Evolutionary conservation across 2,888 invertebrate species (phyloP).

Genomic region (Microdon myrmicae): DNA sequence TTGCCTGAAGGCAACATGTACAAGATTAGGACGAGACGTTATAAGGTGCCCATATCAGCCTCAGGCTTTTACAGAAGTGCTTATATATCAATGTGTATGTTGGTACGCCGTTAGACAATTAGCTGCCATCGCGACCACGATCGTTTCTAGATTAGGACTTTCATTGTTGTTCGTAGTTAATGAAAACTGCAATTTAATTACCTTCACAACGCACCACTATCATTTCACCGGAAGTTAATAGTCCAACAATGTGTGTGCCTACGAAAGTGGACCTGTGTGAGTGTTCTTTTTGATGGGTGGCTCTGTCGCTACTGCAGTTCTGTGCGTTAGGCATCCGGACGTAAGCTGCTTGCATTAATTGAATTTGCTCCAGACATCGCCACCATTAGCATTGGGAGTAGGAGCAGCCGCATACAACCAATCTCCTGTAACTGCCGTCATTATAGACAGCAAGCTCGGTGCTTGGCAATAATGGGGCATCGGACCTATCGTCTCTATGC

Average conservation of each 20-base stretch:
- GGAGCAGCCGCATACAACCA: too few relatives aligned
- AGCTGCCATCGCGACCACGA: slow-evolving; percentile 32
- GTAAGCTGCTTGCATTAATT: slow-evolving; percentile 39
- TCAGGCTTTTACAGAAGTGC: slow-evolving; percentile 22
- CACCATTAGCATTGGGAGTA: slow-evolving; percentile 10
- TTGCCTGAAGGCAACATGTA: too few relatives aligned
- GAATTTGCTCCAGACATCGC: slow-evolving; percentile 41
- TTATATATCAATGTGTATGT: slow-evolving; percentile 33
- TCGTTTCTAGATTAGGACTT: too few relatives aligned
- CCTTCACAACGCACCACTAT: slow-evolving; percentile 10
- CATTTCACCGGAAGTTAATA: slow-evolving; percentile 27
- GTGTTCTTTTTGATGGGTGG: background rate
- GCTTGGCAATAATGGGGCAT: slow-evolving; percentile 40
- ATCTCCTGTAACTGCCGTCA: slow-evolving; percentile 7
- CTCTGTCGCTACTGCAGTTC: slow-evolving; percentile 11
- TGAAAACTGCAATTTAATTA: slow-evolving; percentile 49
- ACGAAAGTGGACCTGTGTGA: too few relatives aligned
- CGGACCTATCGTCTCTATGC: too few relatives aligned
- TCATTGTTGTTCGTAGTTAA: slow-evolving; percentile 50
- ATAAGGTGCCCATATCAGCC: slow-evolving; percentile 15
- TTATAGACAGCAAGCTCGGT: slow-evolving; percentile 38
- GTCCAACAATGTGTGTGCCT: slow-evolving; percentile 23
- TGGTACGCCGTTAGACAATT: slow-evolving; percentile 33
- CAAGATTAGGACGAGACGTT: slow-evolving; percentile 13
- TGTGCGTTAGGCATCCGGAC: slow-evolving; percentile 9